Evolutionary conservation across 2,888 invertebrate species (phyloP), one percentile per base, ranked within the genome.

Genomic region (Ganaspis brasiliensis): DNA sequence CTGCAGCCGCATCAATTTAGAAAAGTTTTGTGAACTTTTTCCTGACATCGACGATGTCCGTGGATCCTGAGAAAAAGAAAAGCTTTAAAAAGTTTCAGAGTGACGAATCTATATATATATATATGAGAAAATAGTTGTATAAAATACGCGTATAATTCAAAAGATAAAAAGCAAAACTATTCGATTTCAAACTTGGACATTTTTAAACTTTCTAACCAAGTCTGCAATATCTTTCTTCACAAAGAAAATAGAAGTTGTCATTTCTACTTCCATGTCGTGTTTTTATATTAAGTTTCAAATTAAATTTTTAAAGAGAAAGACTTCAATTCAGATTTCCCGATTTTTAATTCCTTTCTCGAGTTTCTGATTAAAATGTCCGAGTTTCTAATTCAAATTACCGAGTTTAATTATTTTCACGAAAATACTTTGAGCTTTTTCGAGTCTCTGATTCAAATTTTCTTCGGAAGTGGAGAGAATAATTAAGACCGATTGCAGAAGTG

Each of bases 101-200:
- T n/a, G 26, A 45, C 24, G 26, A 26, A 16, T 21, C 16, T 19
- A 37, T 37, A 37, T 31, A 14, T 21, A 24, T 24, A n/a, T 67
- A 8, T n/a, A n/a, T n/a, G n/a, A n/a, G n/a, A n/a, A n/a, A n/a
- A n/a, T n/a, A n/a, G n/a, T n/a, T 67, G 9, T 67, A 40, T 40
- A 67, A 61, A 19, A 8, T 67, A 24, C 14, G 14, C 6, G n/a
- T 59, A 31, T 31, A 67, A 45, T 10, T 67, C 45, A 67, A 67
- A 45, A 49, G 40, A 67, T 45, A 4, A 49, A 49, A 40, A n/a
- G 76, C 74, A 74, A 80, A 79, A 80, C 75, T 73, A 57, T 37
- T 72, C 72, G 79, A 80, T 75, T 77, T 80, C 80, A 79, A 80
- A 81, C 76, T 81, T 79, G 77, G 76, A 76, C 77, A 76, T 56